Evolutionary conservation across 2,797 vertebrate species (phyloP), one percentile per base, ranked within the genome.

Genomic region (Aratinga solstitialis): DNA sequence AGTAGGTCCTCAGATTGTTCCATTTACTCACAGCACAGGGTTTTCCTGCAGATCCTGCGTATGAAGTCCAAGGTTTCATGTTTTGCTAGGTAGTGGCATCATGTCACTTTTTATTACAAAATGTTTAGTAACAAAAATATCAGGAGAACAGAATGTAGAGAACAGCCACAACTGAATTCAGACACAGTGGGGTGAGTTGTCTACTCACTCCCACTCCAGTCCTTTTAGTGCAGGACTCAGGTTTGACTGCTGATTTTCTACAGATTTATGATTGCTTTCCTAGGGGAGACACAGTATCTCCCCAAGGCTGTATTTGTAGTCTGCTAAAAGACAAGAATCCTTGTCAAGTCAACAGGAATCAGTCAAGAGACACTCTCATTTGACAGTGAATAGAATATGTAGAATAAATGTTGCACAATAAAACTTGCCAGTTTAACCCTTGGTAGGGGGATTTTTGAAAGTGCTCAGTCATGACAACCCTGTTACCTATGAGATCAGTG

Each of bases 311-410:
- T 50, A 62, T 87, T 77, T 87, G 56, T 66, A 87, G 69, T 76
- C 51, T 47, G 40, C n/a, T 76, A 62, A 76, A 94, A 96, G 66
- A 14, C 36, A 81, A 89, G 68, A 90, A 82, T 67, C 45, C 47
- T 65, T 93, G 80, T 90, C 90, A 94, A 90, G 85, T 84, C 89
- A 94, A 90, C 22, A 72, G 71, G 36, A 96, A 93, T 94, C 69
- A 95, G 71, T 76, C 83, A 91, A 84, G 40, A 94, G 26, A 81
- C 9, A 8, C 79, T 87, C 74, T 91, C 27, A 84, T 53, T 58
- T 90, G 77, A 90, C 74, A 93, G 36, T 32, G 40, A 90, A 36
- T 27, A 87, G 63, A 87, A 58, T 43, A 84, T 34, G 22, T 74
- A 76, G 51, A 95, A 90, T 76, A 91, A 94, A 88, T n/a, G 72